Percentiles rank a stretch among this genome's conserved stretches.
These are phyloP conservation scores for Drosophila neotestacea DNA, from an alignment of 2,888 invertebrate genomes.

Conservation along the genomic window DNA sequence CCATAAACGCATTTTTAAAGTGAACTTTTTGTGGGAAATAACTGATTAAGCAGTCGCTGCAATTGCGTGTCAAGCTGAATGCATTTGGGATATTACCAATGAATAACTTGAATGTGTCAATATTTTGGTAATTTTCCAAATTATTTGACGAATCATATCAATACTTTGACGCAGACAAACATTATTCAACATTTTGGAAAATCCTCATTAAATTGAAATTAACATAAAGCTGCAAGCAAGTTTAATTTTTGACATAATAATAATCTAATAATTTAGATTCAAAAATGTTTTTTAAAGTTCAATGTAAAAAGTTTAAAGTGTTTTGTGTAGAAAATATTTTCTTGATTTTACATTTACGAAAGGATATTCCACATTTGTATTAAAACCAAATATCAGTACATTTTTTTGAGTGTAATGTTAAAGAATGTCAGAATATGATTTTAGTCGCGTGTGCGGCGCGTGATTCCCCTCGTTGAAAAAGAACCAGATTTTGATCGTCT, in stretches of 20 bases:
- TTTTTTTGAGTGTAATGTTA: background rate
- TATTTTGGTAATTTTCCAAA: slow-evolving; percentile 8
- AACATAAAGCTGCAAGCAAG: too few species aligned
- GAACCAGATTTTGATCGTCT: slow-evolving; percentile 47
- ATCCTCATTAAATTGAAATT: background rate
- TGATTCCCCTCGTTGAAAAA: slow-evolving; percentile 32
- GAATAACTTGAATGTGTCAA: background rate
- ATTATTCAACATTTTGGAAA: background rate
- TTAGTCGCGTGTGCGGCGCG: slow-evolving; percentile 23
- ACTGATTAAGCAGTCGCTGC: slow-evolving; percentile 17
- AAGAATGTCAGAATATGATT: slow-evolving; percentile 54
- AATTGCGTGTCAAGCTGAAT: slow-evolving; percentile 27
- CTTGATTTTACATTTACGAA: background rate
- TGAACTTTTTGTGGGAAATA: slow-evolving; percentile 13
- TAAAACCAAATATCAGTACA: too few species aligned
- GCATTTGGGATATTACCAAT: slow-evolving; percentile 21
- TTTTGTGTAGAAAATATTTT: too few species aligned
- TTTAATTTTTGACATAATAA: too few species aligned
- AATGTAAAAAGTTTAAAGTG: too few species aligned
- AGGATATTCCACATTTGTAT: too few species aligned
- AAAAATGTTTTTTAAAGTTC: too few species aligned
- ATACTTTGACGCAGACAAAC: background rate
- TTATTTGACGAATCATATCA: background rate
- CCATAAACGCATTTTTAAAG: slow-evolving; percentile 13
- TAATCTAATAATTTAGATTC: too few species aligned